Base-by-base conservation (phyloP, 2,113 vertebrate species). In the Melanerpes formicivorus region DNA sequence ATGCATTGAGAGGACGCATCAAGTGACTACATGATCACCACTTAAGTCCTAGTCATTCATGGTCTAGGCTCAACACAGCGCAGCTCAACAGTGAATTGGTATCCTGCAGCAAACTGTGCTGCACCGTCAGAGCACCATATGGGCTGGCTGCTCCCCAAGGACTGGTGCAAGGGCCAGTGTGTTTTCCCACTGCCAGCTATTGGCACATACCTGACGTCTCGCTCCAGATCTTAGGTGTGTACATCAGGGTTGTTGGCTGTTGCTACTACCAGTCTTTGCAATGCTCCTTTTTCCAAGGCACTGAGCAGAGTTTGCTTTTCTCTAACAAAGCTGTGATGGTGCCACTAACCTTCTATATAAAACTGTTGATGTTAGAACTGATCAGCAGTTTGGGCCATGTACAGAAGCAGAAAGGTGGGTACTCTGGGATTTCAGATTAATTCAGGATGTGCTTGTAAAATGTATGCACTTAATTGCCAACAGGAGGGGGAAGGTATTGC, bases 71-170 rank as follows among this genome's bases (percentile, higher is more conserved):
- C 34, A 15, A 11, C 8, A 29, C 4, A 18, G 56, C 32, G 6
- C 1, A 52, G 80, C 23, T 74, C 50, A 40, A 30, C 27, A 9
- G 17, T 55, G 0, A 0, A 6, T 23, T 6, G 50, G 16, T 50
- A 26, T 52, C 44, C 80, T 32, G 1, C 42, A 40, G 64, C 4
- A 1, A 75, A 18, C 3, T 2, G 0, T 55, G 23, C 30, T 3
- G 0, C 7, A 0, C 22, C 2, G 0, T 13, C 1, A 0, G 22
- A 10, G n/a, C 56, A 6, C 13, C 1, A 10, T 10, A 18, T 10
- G 50, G 74, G 59, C 78, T 74, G 74, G 29, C 64, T 37, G 7
- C 74, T 90, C 30, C 72, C 58, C 26, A 10, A 58, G 50, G 34
- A 13, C 54, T 11, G 8, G 37, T 30, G n/a, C 32, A 30, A 66